Percentiles rank a stretch among this genome's conserved stretches.
These are phyloP conservation scores for Rhingia campestris DNA, from an alignment of 2,888 invertebrate genomes.

Conservation along the genomic window DNA sequence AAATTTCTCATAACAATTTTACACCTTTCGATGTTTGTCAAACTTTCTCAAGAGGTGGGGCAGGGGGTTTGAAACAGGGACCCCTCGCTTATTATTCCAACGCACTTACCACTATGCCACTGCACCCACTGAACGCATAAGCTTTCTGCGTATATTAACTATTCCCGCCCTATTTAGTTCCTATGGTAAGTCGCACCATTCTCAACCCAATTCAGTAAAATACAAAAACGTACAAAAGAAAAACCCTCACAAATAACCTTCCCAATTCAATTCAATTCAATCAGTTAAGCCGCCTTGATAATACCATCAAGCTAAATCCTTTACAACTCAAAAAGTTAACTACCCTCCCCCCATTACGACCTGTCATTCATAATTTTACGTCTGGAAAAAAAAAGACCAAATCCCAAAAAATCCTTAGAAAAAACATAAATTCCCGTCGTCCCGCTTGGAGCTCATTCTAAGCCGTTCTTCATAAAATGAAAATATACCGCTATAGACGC, in stretches of 20 bases:
- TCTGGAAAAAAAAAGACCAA: not conserved
- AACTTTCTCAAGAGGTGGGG: too few species aligned
- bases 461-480: conserved; percentile 50
- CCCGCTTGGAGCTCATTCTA: conserved; percentile 7
- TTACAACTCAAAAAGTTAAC: conserved; percentile 3
- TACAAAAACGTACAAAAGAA: too few species aligned
- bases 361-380: conserved; percentile 10
- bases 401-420: not conserved
- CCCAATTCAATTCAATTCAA: conserved; percentile 21
- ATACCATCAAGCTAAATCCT: conserved; percentile 2
- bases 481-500: conserved; percentile 52
- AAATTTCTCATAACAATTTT: too few species aligned
- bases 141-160: too few species aligned
- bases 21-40: too few species aligned
- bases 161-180: too few species aligned
- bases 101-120: too few species aligned
- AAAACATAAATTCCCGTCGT: conserved; percentile 6
- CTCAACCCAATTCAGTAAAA: too few species aligned
- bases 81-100: too few species aligned
- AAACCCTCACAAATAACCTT: not conserved
- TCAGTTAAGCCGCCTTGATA: conserved; percentile 8
- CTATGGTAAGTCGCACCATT: too few species aligned
- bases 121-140: too few species aligned
- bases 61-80: too few species aligned
- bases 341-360: not conserved